Evolutionary conservation across 2,797 vertebrate species (phyloP), one percentile per base, ranked within the genome.

Genomic region (Spinibarbus caldwelli): DNA sequence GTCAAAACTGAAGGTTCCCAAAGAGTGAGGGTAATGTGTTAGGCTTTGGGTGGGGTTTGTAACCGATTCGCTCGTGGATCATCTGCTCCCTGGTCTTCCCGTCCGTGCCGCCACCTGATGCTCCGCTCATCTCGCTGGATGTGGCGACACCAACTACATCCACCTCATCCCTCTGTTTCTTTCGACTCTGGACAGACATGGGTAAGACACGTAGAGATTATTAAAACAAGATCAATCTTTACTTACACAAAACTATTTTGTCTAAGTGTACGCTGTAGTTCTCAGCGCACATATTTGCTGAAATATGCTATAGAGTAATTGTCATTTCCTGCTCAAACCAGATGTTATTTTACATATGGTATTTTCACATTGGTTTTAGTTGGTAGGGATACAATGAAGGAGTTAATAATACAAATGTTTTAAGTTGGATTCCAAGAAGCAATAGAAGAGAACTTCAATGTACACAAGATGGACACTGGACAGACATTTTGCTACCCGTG

Each of bases 31-130:
- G 95, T 80, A 97, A 94, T 6, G 95, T 97, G 57, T 95, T 96
- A 0, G 96, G 95, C 90, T 99, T 98, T 47, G 97, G 97, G 90
- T 98, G 97, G 0, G 97, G 97, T 84, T 98, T 98, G 93, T 97
- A 99, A 54, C 98, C 98, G 29, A 99, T 99, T 66, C 98, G 94
- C 82, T 99, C 98, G 3, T 96, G 96, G 80, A 99, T 97, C 80
- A 97, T 95, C 91, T 99, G 97, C 87, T 96, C 95, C 89, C 97
- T 94, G 12, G 92, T 95, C 91, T 95, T 96, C 62, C 94, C 94
- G 0, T 99, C 97, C 0, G 86, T 86, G 68, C 93, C 93, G 80
- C 94, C 91, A 1, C 95, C 94, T 0, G 94, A 86, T 2, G 95
- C 94, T 21, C 95, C 94, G 78, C 95, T 95, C 77, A 94, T 93